Evolutionary conservation across 2,113 vertebrate species (phyloP), one percentile per base, ranked within the genome.

Genomic region (Bambusicola thoracicus): DNA sequence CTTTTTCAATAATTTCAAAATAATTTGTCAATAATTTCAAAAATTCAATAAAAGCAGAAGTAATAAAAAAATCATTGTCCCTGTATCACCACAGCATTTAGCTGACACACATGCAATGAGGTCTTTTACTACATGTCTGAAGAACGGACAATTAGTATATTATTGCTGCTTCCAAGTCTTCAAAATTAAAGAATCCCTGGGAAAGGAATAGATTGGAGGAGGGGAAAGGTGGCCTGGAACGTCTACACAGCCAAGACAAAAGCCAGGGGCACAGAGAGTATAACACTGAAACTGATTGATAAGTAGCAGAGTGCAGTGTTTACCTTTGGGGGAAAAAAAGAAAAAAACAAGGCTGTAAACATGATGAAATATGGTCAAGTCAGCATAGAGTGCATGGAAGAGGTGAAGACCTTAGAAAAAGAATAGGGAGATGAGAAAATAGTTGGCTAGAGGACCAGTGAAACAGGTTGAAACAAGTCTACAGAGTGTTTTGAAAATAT

Each of bases 261-360:
- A 97, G 91, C 13, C 96, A 97, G 96, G 92, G 69, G 36, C 95
- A 87, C 6, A 1, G 29, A 79, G 74, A 92, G 34, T 77, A 85
- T 93, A 94, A 96, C 95, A 92, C 36, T 43, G 68, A 88, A 85
- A 62, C 90, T 96, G 96, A 97, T 76, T 96, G 96, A 97, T 96
- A 97, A 96, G 94, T 93, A 96, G 84, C 93, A 97, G 91, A 96
- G 76, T 82, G 89, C 81, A 90, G 72, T 91, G 96, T 97, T 97
- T 97, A 96, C 90, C 81, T 95, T 80, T 88, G 91, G 75, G 87
- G 90, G 67, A 76, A 96, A 81, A 58, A 74, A 91, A 91, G 84
- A 85, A 95, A 94, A 92, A 80, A 53, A 59, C 91, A 93, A 90
- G 86, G 94, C 76, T 86, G 93, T 94, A 97, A 97, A 96, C 90